Evolutionary conservation across 2,888 invertebrate genomes (phyloP), one percentile per base, ranked within the genome.

Genomic region (Cerceris rybyensis): DNA sequence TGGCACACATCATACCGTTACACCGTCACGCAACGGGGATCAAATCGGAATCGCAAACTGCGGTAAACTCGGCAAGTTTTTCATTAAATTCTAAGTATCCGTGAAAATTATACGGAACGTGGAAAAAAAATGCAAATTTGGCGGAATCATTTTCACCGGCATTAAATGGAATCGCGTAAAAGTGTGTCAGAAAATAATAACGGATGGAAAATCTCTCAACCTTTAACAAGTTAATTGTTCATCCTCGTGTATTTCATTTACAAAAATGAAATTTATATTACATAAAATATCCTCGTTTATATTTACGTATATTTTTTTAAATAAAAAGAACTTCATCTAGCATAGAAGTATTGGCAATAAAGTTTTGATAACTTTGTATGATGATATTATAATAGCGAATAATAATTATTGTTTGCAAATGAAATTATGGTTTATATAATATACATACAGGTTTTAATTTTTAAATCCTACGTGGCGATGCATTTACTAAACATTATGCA

Each of bases 1-100:
- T 73, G 75, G 70, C 79, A 88, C 87, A 83, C 86, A 88, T 57
- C 72, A 84, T 87, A 87, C 89, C 88, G 89, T 90, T 90, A 87
- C 78, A 61, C 70, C 87, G 89, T 89, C 86, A 90, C 85, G 90
- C 84, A 87, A 74, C 70, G 77, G 80, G 85, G 86, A 87, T 83
- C 78, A 80, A 84, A 86, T 14, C 55, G 43, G 14, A 41, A 69
- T 42, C 69, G 49, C 46, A 46, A 57, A 58, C 7, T 67, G 28
- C 41, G 42, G 43, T 50, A 17, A 39, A 49, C 52, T 41, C 9
- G 14, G 17, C 39, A 46, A 39, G n/a, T 39, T 60, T 64, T 66
- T 17, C 43, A 59, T 63, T 64, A 28, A 28, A 28, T 28, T 28
- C 4, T 4, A 28, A 28, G 28, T 28, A 28, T 28, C 28, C 28